phyloP scores from a whole-genome alignment of 2,113 vertebrate species.

The Pelecanus crispus region DNA sequence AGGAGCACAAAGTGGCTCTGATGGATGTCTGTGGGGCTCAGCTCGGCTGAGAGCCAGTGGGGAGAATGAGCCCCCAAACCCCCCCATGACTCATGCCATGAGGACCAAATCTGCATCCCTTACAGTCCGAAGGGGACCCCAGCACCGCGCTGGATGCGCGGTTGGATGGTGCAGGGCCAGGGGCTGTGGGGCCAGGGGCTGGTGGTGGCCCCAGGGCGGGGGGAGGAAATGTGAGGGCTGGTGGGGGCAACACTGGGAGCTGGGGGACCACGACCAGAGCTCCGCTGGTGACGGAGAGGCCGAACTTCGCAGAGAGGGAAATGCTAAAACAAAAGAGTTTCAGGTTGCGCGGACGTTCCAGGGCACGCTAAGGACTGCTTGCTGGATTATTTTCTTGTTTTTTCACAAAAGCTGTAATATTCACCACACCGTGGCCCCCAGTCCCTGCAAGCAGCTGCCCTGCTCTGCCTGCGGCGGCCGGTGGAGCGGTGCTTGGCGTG shows the following conservation, averaged over 20 bases:
- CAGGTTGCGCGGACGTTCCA: neutral
- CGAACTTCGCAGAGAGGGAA: neutral
- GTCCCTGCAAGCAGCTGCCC: neutral
- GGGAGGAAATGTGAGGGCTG: neutral
- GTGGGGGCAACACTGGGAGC: rapidly evolving
- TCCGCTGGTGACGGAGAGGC: rapidly evolving
- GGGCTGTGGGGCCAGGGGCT: neutral
- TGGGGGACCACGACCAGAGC: neutral
- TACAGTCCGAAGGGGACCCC: neutral
- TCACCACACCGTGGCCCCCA: rapidly evolving
- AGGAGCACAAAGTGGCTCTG: neutral
- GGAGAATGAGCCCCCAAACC: neutral
- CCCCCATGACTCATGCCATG: rapidly evolving
- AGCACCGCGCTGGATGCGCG: rapidly evolving
- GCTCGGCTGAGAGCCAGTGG: rapidly evolving
- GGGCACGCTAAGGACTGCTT: neutral
- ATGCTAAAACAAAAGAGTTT: neutral
- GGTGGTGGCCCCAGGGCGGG: neutral
- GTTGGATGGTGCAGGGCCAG: no score
- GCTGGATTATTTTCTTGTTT: neutral
- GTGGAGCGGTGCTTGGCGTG: neutral
- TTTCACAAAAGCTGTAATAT: neutral
- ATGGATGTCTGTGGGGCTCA: neutral
- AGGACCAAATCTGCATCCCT: neutral
- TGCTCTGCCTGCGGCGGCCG: neutral